A percentile compares a stretch with the other conserved stretches of the same genome.
phyloP scores from a whole-genome alignment of 2,113 vertebrate genomes.

The Saguinus midas region DNA sequence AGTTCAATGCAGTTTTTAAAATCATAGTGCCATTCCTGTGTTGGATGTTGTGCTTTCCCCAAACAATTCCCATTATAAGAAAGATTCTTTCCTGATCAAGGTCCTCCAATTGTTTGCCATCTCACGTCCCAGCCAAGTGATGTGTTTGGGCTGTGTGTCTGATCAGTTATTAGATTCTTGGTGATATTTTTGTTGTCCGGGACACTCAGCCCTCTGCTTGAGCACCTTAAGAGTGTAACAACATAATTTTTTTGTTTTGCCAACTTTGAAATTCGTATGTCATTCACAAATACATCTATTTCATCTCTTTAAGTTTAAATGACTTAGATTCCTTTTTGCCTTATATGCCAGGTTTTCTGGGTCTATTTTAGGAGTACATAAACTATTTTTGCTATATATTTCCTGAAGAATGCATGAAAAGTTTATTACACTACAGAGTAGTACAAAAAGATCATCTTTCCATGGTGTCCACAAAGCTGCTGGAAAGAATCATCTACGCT shows the following conservation, averaged over 20 bases:
- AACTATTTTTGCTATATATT: not conserved
- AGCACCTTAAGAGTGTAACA: not conserved
- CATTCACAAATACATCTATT: not conserved
- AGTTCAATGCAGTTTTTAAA: not conserved
- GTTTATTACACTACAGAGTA: not conserved
- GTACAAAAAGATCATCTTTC: not conserved
- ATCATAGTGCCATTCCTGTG: not conserved
- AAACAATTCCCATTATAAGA: not conserved
- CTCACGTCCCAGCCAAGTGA: not conserved
- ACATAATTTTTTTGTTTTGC: not conserved
- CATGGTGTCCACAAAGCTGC: not conserved
- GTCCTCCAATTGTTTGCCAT: not conserved
- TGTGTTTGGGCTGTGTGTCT: not conserved
- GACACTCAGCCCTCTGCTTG: not conserved
- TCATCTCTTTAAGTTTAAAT: not conserved
- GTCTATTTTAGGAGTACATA: not conserved
- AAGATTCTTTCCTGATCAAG: not conserved
- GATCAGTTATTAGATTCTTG: not conserved
- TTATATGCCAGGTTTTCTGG: not conserved
- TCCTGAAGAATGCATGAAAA: not conserved
- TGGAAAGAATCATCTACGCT: not conserved
- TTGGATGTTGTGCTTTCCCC: not conserved
- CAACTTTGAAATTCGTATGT: not conserved
- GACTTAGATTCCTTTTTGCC: slow-evolving; percentile 5
- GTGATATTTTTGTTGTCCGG: not conserved